Conservation (phyloP, 2,888 invertebrate species). For the Ceraclea dissimilis region DNA sequence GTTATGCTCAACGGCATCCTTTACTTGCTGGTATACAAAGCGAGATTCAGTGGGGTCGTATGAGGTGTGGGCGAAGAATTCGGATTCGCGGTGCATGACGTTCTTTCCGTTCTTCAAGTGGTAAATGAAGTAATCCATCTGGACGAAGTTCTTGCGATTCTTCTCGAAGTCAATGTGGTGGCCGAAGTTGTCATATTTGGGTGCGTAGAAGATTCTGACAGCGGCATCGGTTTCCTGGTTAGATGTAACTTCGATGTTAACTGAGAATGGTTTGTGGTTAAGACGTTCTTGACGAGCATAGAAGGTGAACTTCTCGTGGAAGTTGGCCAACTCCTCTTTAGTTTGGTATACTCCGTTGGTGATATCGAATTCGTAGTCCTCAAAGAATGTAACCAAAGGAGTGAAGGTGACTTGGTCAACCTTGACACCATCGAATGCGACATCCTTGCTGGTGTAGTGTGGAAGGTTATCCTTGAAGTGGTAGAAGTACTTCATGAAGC, state of each 20-base stretch:
- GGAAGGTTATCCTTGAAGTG: constrained; percentile 52
- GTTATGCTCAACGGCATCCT: constrained; percentile 41
- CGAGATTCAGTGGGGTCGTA: constrained; percentile 55
- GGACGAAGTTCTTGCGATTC: constrained; percentile 52
- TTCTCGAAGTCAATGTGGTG: constrained; percentile 45
- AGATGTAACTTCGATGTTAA: constrained; percentile 52
- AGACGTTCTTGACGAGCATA: constrained; percentile 61
- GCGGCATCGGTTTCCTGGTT: constrained; percentile 50
- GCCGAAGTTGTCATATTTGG: constrained; percentile 56
- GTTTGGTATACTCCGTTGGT: constrained; percentile 44
- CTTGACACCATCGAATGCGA: constrained; percentile 52
- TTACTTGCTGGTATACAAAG: constrained; percentile 50
- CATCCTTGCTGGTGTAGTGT: constrained; percentile 51
- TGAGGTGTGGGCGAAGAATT: constrained; percentile 53
- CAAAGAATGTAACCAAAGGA: constrained; percentile 58
- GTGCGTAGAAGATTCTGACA: constrained; percentile 60
- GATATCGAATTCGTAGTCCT: constrained; percentile 55
- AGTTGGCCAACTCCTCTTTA: constrained; percentile 34
- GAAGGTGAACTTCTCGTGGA: constrained; percentile 40
- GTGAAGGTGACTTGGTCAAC: constrained; percentile 54
- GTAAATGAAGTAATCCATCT: constrained; percentile 53
- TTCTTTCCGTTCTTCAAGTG: constrained; percentile 56
- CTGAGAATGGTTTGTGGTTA: constrained; percentile 60
- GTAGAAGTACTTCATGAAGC: constrained; percentile 49
- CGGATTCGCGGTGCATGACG: constrained; percentile 55